phyloP scores from a whole-genome alignment of 2,113 vertebrate species.

The Origma solitaria region DNA sequence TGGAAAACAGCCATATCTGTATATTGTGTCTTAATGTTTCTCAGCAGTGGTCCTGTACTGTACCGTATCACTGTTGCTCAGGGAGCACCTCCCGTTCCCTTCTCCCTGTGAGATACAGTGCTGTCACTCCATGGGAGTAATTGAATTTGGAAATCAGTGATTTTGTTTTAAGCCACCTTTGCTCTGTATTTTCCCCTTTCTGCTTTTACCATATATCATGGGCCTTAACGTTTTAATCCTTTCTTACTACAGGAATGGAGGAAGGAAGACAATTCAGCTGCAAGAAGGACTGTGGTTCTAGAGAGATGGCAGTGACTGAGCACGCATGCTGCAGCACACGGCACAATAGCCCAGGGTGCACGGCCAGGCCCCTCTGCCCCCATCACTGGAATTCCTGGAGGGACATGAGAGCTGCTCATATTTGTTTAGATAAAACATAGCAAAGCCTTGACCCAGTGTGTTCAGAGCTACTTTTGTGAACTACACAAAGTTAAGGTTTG shows the following conservation, averaged over 20 bases:
- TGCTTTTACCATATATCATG: neutral
- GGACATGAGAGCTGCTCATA: neutral
- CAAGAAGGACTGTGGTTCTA: neutral
- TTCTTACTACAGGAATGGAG: constrained; percentile 45
- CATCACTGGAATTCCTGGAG: neutral
- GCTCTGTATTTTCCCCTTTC: neutral
- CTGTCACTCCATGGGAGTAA: neutral
- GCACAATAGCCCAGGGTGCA: neutral
- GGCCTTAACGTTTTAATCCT: constrained; percentile 29
- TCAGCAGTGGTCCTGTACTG: neutral
- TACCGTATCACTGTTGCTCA: neutral
- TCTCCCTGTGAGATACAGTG: neutral
- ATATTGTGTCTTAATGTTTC: neutral
- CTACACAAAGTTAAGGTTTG: neutral
- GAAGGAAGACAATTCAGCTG: neutral
- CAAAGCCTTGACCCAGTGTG: neutral
- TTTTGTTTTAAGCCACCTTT: neutral
- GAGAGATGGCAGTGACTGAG: neutral
- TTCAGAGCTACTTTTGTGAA: neutral
- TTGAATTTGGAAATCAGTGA: neutral
- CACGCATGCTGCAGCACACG: accelerated
- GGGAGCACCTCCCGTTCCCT: neutral
- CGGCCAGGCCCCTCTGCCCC: neutral
- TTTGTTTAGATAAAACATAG: neutral
- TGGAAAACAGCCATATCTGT: accelerated